Base-by-base conservation (phyloP, 1,140 invertebrate species). In the Oncopodura yosiiana region DNA sequence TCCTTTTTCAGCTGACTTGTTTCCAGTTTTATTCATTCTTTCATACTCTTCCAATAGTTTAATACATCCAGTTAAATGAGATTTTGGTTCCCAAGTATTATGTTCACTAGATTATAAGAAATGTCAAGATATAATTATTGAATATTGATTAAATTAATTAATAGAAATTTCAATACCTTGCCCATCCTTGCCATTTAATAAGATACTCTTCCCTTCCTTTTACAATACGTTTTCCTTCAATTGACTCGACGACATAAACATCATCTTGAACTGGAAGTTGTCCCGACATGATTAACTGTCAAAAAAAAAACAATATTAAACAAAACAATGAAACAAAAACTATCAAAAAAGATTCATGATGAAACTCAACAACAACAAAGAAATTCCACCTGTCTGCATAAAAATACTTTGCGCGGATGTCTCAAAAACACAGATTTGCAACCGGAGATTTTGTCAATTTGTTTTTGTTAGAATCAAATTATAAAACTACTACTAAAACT, bases 181-280 rank as follows among this genome's bases (percentile, higher is more conserved):
- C 12, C 45, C 46, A 56, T 34, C 54, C 54, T 21, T 32, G 16
- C 54, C 54, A 56, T 38, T 56, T 56, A 19, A 56, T 43, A 27
- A 43, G 27, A 36, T 50, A 56, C 6, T 43, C 6, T 3, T 18
- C n/a, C 24, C 14, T 18, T 23, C 54, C 54, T 19, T 56, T 26
- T 0, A 26, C 37, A 6, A 26, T 30, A 6, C 23, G 12, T 30
- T 56, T 56, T 8, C 14, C 54, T 5, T 38, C 18, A 32, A 56
- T 50, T 18, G 36, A 27, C 29, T 56, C 46, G 0, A 56, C 54
- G 26, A 36, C 29, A 14, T 30, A 56, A 36, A 50, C 54, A 8
- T 27, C 48, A 11, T 21, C 46, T 43, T 19, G 16, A 8, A 37
- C 27, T 4, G 18, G 16, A 6, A 3, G 5, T 11, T 30, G 6